Evolutionary conservation across 2,797 vertebrate genomes (phyloP), one percentile per base, ranked within the genome.

Genomic region (Orientallactaga sibirica): DNA sequence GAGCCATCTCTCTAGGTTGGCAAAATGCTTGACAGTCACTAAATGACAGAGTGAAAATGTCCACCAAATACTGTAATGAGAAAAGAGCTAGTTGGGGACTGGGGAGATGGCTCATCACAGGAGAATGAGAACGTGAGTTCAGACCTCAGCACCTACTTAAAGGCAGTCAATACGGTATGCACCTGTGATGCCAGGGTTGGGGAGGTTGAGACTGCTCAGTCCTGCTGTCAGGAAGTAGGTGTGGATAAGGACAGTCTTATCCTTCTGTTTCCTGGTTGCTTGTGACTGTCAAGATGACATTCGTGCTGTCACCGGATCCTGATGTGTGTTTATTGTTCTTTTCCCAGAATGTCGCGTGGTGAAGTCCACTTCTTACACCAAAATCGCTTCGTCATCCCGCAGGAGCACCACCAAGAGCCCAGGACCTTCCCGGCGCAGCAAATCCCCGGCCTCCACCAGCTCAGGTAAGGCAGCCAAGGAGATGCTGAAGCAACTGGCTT

Each of bases 351-450:
- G 99, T 98, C 98, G 99, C 48, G 99, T 99, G 97, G 98, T 99
- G 95, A 99, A 99, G 98, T 99, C 99, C 68, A 98, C 98, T 86
- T 99, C 99, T 7, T 99, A 99, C 94, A 99, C 99, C 95, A 99
- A 99, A 88, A 99, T 99, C 93, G 99, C 99, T 83, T 98, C 99
- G 0, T 96, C 99, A 55, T 98, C 99, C 37, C 99, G 99, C 92
- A 98, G 98, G 86, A 98, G 98, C 93, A 99, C 99, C 81, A 99
- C 99, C 62, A 99, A 99, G 98, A 98, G 99, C 93, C 98, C 98
- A 0, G 99, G 99, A n/a, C 98, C 99, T 7, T 99, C 99, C 24
- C 98, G 99, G 86, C 98, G 99, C 96, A 99, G 99, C 99, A 99
- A 99, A 96, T 99, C 99, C 66, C 99, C 99, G 0, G 99, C 99